Base-by-base conservation (phyloP, 2,797 vertebrate species). In the Sebastiscus albofasciatus region DNA sequence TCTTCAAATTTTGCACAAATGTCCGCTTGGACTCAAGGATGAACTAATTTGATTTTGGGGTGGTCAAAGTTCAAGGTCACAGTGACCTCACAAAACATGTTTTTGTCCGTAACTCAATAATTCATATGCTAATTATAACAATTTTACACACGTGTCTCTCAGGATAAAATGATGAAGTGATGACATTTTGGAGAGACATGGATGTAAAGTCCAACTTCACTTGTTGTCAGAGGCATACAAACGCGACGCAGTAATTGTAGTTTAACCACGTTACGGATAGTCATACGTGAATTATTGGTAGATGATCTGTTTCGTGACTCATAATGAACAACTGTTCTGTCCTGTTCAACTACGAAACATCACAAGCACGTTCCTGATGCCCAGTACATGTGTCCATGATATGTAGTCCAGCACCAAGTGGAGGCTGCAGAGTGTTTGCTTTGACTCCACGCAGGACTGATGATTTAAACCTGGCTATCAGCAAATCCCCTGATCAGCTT, bases 401-500 rank as follows among this genome's bases (percentile, higher is more conserved):
- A 52, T 68, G 39, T 67, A 49, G 59, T 56, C 12, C 64, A 39
- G 68, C 73, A 80, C 67, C n/a, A 22, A 31, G 58, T 54, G 52
- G 60, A 52, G 33, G 34, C 9, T 42, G 55, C 56, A 62, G 16
- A 77, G 76, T n/a, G 70, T 86, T 81, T 75, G 56, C 79, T 75
- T 64, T 80, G 80, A 84, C 67, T 92, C 54, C 13, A 67, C 16
- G 2, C 31, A 64, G 62, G 71, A 60, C 75, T 72, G 39, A 90
- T 90, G 84, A 80, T 91, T 93, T 91, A 89, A 94, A 92, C 22
- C 65, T 73, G 79, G 75, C 81, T 16, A 79, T 81, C 66, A 72
- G 84, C 68, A 93, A 93, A 93, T 92, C 85, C 87, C 72, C 86
- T 92, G 85, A 94, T 92, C 90, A 88, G 90, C 89, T 93, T 93